Evolutionary conservation across 2,113 vertebrate species (phyloP).

Genomic region (Candoia aspera): DNA sequence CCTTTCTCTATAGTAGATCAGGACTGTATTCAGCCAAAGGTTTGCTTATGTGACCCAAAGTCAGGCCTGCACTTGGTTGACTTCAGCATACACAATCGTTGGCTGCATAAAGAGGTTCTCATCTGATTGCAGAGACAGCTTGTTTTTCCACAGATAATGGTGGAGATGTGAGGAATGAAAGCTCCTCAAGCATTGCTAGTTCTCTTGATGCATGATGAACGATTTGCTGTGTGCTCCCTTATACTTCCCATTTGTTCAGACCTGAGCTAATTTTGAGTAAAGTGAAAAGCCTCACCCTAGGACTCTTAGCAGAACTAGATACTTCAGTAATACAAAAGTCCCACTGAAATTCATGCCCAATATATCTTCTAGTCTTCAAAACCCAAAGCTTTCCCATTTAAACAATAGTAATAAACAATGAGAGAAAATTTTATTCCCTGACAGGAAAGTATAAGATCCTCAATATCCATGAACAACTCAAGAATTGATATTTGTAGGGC

Average conservation of each 20-base stretch:
- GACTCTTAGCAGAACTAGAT: slow-evolving; percentile 56
- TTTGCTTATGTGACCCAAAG: background rate
- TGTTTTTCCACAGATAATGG: background rate
- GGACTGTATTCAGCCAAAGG: background rate
- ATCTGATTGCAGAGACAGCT: background rate
- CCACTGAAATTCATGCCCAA: slow-evolving; percentile 54
- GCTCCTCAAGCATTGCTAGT: background rate
- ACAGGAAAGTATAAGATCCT: slow-evolving; percentile 63
- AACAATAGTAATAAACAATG: slow-evolving; percentile 52
- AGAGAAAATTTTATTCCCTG: slow-evolving; percentile 66
- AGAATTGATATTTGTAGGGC: slow-evolving; percentile 46
- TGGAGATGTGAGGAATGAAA: background rate
- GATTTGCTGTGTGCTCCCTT: background rate
- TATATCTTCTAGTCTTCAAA: slow-evolving; percentile 14
- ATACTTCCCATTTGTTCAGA: background rate
- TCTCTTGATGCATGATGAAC: background rate
- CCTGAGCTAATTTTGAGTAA: slow-evolving; percentile 50
- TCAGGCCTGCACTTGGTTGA: background rate
- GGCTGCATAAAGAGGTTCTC: background rate
- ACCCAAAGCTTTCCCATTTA: slow-evolving; percentile 20
- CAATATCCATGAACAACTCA: slow-evolving; percentile 69
- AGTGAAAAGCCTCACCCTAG: slow-evolving; percentile 54
- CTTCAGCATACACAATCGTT: background rate
- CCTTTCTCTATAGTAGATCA: background rate
- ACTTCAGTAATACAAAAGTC: slow-evolving; percentile 46